These are phyloP conservation scores for Campodea augens DNA, from an alignment of 1,140 invertebrate species.

Conservation along the genomic window DNA sequence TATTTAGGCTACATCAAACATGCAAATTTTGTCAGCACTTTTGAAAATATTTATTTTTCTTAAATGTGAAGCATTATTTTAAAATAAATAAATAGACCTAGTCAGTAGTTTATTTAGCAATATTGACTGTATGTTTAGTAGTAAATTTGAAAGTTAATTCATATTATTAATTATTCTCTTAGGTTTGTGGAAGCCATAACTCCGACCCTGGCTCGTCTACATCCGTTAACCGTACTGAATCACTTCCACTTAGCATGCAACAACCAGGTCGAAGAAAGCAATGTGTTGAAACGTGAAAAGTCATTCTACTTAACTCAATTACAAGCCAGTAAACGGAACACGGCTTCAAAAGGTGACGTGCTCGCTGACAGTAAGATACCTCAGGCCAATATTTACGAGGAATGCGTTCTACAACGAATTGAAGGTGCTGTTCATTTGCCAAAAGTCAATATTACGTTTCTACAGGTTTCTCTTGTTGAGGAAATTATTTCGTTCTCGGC, in stretches of 20 bases:
- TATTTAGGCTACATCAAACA: too few species aligned
- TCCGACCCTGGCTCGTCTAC: constrained; percentile 61
- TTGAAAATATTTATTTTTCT: too few species aligned
- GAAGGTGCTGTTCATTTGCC: constrained; percentile 63
- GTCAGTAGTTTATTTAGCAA: too few species aligned
- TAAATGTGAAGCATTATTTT: too few species aligned
- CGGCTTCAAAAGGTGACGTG: constrained; percentile 24
- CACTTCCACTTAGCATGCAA: constrained; percentile 72
- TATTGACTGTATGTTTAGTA: too few species aligned
- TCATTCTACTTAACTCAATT: constrained; percentile 41
- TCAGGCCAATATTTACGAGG: constrained; percentile 53
- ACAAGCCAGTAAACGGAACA: constrained; percentile 36
- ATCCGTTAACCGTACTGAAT: constrained; percentile 77
- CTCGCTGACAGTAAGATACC: constrained; percentile 13
- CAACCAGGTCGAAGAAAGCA: constrained; percentile 59
- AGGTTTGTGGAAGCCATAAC: constrained; percentile 72
- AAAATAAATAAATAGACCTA: too few species aligned
- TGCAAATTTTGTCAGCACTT: too few species aligned
- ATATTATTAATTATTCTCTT: too few species aligned
- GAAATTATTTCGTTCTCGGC: constrained; percentile 88
- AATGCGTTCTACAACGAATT: constrained; percentile 57
- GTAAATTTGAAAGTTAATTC: too few species aligned
- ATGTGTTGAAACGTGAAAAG: constrained; percentile 71
- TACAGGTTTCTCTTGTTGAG: constrained; percentile 89
- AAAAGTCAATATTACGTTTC: constrained; percentile 72